A percentile compares a stretch with the other conserved stretches of the same genome.
These are phyloP conservation scores for Colletes collaris DNA, from an alignment of 2,888 invertebrate species.

Conservation along the genomic window DNA sequence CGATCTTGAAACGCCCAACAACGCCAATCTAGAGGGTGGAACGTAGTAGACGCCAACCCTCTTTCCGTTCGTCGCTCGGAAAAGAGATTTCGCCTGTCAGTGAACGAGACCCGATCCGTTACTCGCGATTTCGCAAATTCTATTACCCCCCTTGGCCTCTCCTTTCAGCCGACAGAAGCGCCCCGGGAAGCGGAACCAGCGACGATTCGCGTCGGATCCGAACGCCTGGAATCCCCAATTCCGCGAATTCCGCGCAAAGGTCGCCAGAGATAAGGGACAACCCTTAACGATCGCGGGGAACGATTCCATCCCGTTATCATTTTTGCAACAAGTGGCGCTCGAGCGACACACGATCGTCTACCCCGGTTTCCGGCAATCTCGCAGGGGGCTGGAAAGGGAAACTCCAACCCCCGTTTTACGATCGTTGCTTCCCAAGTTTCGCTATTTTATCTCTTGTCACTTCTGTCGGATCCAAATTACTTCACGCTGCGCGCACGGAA, in stretches of 20 bases:
- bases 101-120: constrained; percentile 9
- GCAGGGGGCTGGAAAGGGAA: background rate
- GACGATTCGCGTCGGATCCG: background rate
- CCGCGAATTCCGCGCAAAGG: background rate
- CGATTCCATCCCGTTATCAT: constrained; percentile 58
- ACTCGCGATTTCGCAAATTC: constrained; percentile 14
- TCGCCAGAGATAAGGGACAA: constrained; percentile 39
- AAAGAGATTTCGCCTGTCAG: background rate
- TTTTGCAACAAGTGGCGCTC: constrained; percentile 63
- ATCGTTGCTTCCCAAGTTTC: no score
- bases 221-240: background rate
- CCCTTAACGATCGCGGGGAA: constrained; percentile 54
- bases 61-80: background rate
- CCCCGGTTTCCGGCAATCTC: background rate
- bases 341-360: background rate
- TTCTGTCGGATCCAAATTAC: no score
- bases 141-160: constrained; percentile 7
- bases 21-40: background rate
- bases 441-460: no score
- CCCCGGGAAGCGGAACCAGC: background rate
- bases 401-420: no score
- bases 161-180: background rate
- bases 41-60: background rate
- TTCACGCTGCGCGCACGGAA: no score
- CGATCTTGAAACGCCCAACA: background rate